A percentile compares a stretch with the other conserved stretches of the same genome.
These are phyloP conservation scores for Narcine bancroftii DNA, from an alignment of 2,113 vertebrate species.

Conservation along the genomic window DNA sequence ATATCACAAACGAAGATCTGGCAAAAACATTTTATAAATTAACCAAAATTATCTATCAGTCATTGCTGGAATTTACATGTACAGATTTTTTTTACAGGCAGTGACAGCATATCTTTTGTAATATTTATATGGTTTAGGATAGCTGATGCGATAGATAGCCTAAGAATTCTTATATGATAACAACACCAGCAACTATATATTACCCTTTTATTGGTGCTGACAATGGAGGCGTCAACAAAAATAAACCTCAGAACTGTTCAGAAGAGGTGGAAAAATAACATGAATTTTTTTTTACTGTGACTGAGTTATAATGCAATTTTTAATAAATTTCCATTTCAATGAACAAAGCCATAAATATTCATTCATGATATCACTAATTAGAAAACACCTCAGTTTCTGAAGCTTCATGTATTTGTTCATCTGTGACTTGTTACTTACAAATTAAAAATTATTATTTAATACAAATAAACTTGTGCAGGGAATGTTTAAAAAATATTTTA, in stretches of 20 bases:
- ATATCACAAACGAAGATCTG: neutral
- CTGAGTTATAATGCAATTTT: constrained; percentile 40
- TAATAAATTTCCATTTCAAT: constrained; percentile 36
- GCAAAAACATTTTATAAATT: constrained; percentile 16
- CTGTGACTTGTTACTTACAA: constrained; percentile 21
- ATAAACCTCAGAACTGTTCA: constrained; percentile 25
- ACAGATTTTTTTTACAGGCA: neutral
- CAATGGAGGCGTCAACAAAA: constrained; percentile 22
- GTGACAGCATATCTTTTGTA: constrained; percentile 22
- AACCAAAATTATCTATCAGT: neutral
- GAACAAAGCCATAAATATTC: constrained; percentile 44
- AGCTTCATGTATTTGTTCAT: constrained; percentile 21
- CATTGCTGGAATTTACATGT: neutral
- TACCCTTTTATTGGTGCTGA: constrained; percentile 29
- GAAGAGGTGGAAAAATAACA: constrained; percentile 31
- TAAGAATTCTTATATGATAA: constrained; percentile 18
- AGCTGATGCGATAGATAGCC: neutral
- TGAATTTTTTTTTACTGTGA: constrained; percentile 42
- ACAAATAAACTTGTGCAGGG: constrained; percentile 14
- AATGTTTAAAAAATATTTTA: constrained; percentile 21
- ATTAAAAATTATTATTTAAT: neutral
- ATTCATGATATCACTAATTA: constrained; percentile 31
- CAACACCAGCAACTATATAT: constrained; percentile 18
- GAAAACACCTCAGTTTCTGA: neutral
- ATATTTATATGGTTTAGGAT: neutral